These are phyloP conservation scores for Ischnus inquisitorius DNA, from an alignment of 2,888 invertebrate genomes.

Conservation along the genomic window DNA sequence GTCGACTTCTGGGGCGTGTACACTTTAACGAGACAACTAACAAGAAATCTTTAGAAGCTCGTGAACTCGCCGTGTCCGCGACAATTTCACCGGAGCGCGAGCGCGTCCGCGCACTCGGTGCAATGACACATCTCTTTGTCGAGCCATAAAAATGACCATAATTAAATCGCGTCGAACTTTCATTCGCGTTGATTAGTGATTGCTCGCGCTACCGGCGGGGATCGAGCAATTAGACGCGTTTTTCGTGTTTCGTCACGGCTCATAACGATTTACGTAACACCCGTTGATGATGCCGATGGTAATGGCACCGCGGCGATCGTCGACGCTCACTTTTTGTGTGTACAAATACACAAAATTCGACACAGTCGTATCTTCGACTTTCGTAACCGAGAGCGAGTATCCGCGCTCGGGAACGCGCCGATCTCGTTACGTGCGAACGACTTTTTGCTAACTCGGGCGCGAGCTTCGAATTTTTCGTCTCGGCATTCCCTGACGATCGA, in stretches of 20 bases:
- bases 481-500: neutral
- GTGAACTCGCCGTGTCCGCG: neutral
- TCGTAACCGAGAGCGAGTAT: conserved; percentile 39
- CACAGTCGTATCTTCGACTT: conserved; percentile 24
- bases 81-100: neutral
- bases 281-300: conserved; percentile 38
- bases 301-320: neutral
- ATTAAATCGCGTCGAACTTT: conserved; percentile 35
- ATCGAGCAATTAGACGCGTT: conserved; percentile 47
- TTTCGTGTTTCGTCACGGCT: conserved; percentile 50
- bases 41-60: neutral
- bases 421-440: conserved; percentile 16
- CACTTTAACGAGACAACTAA: conserved; percentile 3
- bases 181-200: conserved; percentile 27
- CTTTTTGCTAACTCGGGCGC: neutral
- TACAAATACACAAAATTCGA: conserved; percentile 32
- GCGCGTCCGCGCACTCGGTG: no score
- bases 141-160: conserved; percentile 1
- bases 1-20: conserved; percentile 34
- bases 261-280: conserved; percentile 43
- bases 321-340: conserved; percentile 2
- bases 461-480: conserved; percentile 32
- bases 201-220: neutral
- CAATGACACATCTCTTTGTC: conserved; percentile 29
- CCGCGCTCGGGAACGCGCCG: conserved; percentile 9